Conservation (phyloP, 2,888 invertebrate genomes). For the Leptura quadrifasciata region DNA sequence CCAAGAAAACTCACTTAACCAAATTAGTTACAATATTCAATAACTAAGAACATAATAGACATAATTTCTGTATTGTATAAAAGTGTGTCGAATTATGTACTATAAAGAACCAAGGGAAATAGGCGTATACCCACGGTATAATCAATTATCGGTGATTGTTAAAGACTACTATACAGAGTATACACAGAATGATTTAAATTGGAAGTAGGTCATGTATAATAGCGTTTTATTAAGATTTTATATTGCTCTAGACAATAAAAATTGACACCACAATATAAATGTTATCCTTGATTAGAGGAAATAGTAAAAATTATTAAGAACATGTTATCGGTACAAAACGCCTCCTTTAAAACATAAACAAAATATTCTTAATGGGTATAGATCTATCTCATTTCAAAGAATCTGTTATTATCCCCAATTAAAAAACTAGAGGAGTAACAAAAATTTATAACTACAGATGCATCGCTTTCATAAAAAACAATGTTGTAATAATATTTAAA, state of each 20-base stretch:
- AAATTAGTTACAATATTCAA: slow-evolving; percentile 15
- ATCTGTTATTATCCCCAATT: too few species aligned
- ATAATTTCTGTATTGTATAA: background rate
- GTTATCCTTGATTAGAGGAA: too few species aligned
- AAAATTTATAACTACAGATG: too few species aligned
- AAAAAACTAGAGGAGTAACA: too few species aligned
- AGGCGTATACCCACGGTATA: slow-evolving; percentile 7
- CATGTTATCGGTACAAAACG: too few species aligned
- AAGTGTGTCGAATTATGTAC: slow-evolving; percentile 19
- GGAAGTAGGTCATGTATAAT: slow-evolving; percentile 27
- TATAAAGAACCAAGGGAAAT: background rate
- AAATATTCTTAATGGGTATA: too few species aligned
- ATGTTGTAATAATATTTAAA: too few species aligned
- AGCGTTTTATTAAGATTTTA: background rate
- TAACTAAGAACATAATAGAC: slow-evolving; percentile 2
- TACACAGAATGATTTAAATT: slow-evolving; percentile 14
- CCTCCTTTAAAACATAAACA: too few species aligned
- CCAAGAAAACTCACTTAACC: slow-evolving; percentile 9
- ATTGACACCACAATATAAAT: too few species aligned
- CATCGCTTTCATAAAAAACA: too few species aligned
- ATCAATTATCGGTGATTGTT: slow-evolving; percentile 33
- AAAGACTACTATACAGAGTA: slow-evolving; percentile 7
- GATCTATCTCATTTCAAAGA: too few species aligned
- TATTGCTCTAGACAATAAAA: background rate
- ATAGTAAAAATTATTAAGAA: too few species aligned